phyloP scores from a whole-genome alignment of 2,888 invertebrate species.

The Folsomia candida region DNA sequence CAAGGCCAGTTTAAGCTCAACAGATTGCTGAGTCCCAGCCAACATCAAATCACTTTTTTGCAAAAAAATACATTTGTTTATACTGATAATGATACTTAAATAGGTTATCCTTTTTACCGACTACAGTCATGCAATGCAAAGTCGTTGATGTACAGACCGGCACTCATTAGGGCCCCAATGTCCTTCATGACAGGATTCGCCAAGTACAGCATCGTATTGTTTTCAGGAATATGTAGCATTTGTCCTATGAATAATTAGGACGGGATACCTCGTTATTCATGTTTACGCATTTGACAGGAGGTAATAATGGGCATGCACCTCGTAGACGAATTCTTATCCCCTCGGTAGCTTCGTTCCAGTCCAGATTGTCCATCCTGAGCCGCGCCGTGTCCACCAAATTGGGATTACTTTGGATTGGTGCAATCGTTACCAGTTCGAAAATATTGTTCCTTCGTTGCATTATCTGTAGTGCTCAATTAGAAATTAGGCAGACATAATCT shows the following conservation, averaged over 20 bases:
- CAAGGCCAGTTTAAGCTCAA: constrained; percentile 88
- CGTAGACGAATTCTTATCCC: constrained; percentile 16
- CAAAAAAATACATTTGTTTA: no score
- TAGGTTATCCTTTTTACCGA: constrained; percentile 60
- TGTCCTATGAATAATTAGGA: constrained; percentile 65
- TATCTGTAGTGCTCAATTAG: constrained; percentile 66
- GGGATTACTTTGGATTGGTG: constrained; percentile 68
- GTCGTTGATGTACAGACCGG: constrained; percentile 94
- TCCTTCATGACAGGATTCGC: constrained; percentile 13
- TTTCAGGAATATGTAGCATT: constrained; percentile 95
- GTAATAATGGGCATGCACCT: background rate
- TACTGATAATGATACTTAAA: background rate
- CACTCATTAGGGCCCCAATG: constrained; percentile 82
- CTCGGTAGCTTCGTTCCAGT: constrained; percentile 49
- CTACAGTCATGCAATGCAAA: constrained; percentile 98
- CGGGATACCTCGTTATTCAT: background rate
- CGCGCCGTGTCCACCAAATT: constrained; percentile 52
- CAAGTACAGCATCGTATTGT: constrained; percentile 88
- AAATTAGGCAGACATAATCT: constrained; percentile 54
- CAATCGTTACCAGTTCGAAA: constrained; percentile 87
- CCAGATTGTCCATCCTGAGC: constrained; percentile 60
- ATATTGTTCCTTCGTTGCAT: constrained; percentile 93
- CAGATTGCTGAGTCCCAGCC: constrained; percentile 95
- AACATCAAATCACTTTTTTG: constrained; percentile 78
- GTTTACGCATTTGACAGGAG: background rate